Evolutionary conservation across 37 sponge, comb jelly and placozoan species (phyloP).

Genomic region (Sycon ciliatum): DNA sequence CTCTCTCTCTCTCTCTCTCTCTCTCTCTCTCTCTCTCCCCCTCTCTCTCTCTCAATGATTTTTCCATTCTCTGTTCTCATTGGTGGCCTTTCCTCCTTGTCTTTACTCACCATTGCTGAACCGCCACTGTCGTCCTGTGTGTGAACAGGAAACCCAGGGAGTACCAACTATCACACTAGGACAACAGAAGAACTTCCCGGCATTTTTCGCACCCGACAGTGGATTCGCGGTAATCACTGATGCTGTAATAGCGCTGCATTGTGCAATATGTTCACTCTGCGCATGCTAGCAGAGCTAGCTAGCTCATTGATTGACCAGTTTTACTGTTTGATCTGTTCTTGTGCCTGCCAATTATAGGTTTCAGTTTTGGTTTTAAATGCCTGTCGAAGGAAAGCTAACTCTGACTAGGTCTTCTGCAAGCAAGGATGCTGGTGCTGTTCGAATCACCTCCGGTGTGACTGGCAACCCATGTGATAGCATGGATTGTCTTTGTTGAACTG

Average conservation of each 20-base stretch:
- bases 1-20: slow-evolving; percentile 32
- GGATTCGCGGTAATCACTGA: slow-evolving; percentile 37
- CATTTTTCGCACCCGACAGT: slow-evolving; percentile 81
- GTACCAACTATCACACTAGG: slow-evolving; percentile 18
- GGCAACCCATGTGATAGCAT: no score
- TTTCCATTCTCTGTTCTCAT: slow-evolving; percentile 24
- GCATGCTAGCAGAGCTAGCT: no score
- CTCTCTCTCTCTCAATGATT: slow-evolving; percentile 40
- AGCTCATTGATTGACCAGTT: no score
- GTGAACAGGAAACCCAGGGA: not conserved
- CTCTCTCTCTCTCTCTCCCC: slow-evolving; percentile 14
- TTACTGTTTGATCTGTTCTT: no score
- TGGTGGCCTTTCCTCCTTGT: not conserved
- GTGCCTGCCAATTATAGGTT: no score
- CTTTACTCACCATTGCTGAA: not conserved
- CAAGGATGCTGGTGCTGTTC: no score
- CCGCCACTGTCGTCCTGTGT: not conserved
- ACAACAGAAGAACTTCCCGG: slow-evolving; percentile 54
- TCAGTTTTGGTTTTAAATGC: no score
- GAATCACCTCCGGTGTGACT: no score
- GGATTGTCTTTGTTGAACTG: no score
- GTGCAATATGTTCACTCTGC: not conserved
- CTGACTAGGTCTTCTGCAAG: no score
- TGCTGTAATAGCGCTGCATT: not conserved
- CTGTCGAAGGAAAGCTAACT: no score